Percentiles rank a stretch among this genome's conserved stretches.
Conservation (phyloP, 2,797 vertebrate species). For the Microctenopoma stevenorrisi region DNA sequence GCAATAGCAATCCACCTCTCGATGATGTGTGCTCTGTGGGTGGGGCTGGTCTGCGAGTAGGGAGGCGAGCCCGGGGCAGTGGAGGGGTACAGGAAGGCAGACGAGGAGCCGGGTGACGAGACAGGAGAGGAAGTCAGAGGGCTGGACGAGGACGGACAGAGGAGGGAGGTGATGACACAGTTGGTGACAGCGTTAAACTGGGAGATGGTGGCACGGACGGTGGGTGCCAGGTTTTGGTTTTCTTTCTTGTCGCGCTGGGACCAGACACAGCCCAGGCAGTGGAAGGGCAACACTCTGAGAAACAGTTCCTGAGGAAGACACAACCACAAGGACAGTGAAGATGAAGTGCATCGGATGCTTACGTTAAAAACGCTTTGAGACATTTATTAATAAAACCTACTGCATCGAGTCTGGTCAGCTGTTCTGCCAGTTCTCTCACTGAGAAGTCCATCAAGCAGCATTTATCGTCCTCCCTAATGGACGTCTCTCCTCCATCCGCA, state of each 20-base stretch:
- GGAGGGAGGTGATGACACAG: conserved; percentile 89
- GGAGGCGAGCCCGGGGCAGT: conserved; percentile 60
- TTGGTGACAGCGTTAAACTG: conserved; percentile 91
- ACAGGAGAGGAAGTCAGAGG: conserved; percentile 59
- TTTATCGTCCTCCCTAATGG: conserved; percentile 49
- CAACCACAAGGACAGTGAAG: accelerated
- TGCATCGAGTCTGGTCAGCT: conserved; percentile 88
- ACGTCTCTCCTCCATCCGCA: conserved; percentile 39
- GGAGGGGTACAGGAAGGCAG: conserved; percentile 53
- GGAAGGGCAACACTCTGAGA: conserved; percentile 83
- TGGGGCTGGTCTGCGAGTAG: conserved; percentile 57
- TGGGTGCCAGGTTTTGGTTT: conserved; percentile 81
- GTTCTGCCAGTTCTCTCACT: conserved; percentile 85
- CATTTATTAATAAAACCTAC: conserved; percentile 72
- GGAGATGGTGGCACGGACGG: conserved; percentile 89
- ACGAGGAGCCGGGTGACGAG: conserved; percentile 45
- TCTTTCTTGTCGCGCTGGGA: conserved; percentile 92
- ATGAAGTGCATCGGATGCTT: background rate
- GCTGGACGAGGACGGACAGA: conserved; percentile 66
- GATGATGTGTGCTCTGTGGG: conserved; percentile 83
- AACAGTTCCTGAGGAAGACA: conserved; percentile 86
- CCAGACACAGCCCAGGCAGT: conserved; percentile 93
- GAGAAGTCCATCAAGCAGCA: conserved; percentile 81
- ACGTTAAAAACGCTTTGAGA: background rate
- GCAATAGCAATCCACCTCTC: conserved; percentile 90